Evolutionary conservation across 2,797 vertebrate genomes (phyloP).

Genomic region (Trematomus bernacchii): DNA sequence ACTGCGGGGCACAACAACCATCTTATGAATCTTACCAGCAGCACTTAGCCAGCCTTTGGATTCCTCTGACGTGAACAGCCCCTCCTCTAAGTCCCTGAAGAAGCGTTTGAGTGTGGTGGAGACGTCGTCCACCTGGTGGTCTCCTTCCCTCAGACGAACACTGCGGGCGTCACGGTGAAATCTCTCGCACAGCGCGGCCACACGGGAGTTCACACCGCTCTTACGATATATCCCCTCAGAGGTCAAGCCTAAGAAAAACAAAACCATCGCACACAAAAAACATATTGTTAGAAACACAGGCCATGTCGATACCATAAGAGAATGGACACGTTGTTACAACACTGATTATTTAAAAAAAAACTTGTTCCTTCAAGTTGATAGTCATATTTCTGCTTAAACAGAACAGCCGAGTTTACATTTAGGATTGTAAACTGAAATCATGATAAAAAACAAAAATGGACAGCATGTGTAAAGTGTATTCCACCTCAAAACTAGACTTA

Average conservation of each 20-base stretch:
- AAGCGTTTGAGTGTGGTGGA: constrained; percentile 95
- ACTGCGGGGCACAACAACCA: neutral
- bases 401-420: neutral
- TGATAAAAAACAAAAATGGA: neutral
- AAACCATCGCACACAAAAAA: neutral
- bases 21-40: constrained; percentile 71
- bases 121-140: constrained; percentile 95
- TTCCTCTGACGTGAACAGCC: constrained; percentile 87
- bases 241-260: constrained; percentile 84
- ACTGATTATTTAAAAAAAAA: neutral
- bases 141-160: constrained; percentile 89
- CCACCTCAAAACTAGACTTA: neutral
- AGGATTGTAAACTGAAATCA: neutral
- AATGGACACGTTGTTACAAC: neutral
- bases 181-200: constrained; percentile 86
- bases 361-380: neutral
- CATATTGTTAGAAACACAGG: neutral
- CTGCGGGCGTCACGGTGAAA: constrained; percentile 90
- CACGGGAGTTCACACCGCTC: constrained; percentile 94
- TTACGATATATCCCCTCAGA: constrained; percentile 98
- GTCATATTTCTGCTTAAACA: neutral
- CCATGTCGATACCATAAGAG: neutral
- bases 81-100: constrained; percentile 91
- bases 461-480: neutral
- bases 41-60: constrained; percentile 86